phyloP scores from a whole-genome alignment of 2,113 vertebrate species.

The Nannospalax galili region DNA sequence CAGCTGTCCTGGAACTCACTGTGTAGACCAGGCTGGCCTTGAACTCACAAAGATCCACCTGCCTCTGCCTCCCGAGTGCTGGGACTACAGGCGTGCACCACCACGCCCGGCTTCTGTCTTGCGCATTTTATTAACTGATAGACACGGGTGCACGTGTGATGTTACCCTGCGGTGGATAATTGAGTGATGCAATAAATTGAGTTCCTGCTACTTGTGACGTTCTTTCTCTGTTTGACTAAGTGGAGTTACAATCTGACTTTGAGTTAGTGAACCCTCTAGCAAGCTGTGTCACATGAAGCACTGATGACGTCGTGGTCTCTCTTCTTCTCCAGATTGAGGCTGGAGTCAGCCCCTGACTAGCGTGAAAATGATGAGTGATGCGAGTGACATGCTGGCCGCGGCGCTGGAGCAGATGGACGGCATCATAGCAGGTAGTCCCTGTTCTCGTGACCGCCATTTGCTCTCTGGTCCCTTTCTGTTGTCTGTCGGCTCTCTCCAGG shows the following conservation, averaged over 20 bases:
- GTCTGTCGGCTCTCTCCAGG: too few species aligned
- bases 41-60: too few species aligned
- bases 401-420: constrained; percentile 99
- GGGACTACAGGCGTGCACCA: too few species aligned
- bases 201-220: background rate
- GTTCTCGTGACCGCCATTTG: too few species aligned
- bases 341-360: constrained; percentile 65
- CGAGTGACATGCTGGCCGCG: constrained; percentile 98
- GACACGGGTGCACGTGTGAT: background rate
- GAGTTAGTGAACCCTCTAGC: constrained; percentile 44
- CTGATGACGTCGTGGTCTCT: rapidly evolving
- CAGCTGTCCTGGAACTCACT: too few species aligned
- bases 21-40: too few species aligned
- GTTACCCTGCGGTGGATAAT: background rate
- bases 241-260: background rate
- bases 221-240: background rate
- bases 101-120: too few species aligned
- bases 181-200: background rate
- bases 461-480: too few species aligned
- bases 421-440: constrained; percentile 99
- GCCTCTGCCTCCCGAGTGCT: too few species aligned
- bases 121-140: background rate
- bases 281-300: constrained; percentile 36
- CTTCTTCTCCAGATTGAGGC: constrained; percentile 67
- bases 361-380: constrained; percentile 96